Percentiles rank a stretch among this genome's conserved stretches.
Conservation (phyloP, 37 sponge, comb jelly and placozoan genomes). For the Bolinopsis microptera region DNA sequence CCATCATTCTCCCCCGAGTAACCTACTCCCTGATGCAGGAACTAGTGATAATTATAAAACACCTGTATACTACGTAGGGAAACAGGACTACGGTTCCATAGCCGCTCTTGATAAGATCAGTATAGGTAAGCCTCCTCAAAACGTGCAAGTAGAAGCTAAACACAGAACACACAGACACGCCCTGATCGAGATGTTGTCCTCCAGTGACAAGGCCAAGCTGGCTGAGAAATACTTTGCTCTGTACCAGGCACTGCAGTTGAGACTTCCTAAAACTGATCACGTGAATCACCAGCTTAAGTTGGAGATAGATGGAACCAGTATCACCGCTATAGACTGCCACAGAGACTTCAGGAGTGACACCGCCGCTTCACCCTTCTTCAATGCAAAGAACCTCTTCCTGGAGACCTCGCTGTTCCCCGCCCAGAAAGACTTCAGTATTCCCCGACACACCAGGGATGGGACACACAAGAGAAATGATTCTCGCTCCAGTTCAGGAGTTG, state of each 20-base stretch:
- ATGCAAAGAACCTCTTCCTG: not conserved
- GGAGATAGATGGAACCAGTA: not conserved
- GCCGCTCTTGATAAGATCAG: conserved; percentile 52
- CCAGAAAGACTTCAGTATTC: conserved; percentile 41
- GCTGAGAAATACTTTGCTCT: conserved; percentile 52
- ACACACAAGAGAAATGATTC: not conserved
- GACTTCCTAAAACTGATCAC: conserved; percentile 48
- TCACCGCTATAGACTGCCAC: conserved; percentile 14
- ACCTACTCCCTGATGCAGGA: not conserved
- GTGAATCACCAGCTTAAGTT: conserved; percentile 15
- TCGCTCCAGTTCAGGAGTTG: not conserved
- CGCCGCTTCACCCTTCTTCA: not conserved
- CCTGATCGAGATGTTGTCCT: conserved; percentile 12
- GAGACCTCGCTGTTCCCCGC: not conserved
- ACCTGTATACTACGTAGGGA: conserved; percentile 35
- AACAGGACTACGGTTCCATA: conserved; percentile 37
- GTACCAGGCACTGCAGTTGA: conserved; percentile 29
- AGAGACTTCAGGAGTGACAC: not conserved
- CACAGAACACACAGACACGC: conserved; percentile 61
- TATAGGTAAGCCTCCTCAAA: not conserved
- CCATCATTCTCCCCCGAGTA: not conserved
- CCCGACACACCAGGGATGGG: not conserved
- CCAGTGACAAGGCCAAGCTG: conserved; percentile 21
- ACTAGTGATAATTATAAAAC: not conserved
- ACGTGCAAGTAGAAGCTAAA: not conserved